Conservation (phyloP, 1,140 invertebrate genomes). For the Semibalanus balanoides region DNA sequence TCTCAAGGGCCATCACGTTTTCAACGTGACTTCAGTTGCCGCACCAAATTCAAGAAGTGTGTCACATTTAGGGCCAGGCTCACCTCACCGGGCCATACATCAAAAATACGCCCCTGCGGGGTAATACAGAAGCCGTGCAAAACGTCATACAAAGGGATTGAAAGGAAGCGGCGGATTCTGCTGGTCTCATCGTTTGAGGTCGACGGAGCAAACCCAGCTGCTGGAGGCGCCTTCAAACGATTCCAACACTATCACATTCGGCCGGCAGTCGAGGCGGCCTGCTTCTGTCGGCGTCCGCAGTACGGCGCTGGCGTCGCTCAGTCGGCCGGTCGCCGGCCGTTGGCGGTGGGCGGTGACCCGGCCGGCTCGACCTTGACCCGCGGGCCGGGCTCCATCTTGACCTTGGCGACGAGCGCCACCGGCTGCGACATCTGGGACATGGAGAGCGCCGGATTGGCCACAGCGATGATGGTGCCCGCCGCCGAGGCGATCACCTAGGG, state of each 20-base stretch:
- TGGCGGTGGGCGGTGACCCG: neutral
- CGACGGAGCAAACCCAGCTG: too few relatives aligned
- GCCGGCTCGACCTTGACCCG: neutral
- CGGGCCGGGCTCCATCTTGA: neutral
- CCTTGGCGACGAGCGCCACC: neutral
- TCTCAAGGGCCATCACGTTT: neutral
- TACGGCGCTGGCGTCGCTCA: neutral
- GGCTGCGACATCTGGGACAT: constrained; percentile 27
- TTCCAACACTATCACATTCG: neutral
- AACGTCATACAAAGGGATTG: neutral
- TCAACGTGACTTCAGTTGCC: neutral
- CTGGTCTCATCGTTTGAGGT: too few relatives aligned
- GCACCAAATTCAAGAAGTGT: neutral
- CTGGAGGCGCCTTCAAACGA: neutral
- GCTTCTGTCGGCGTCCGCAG: too few relatives aligned
- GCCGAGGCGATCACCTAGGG: constrained; percentile 63
- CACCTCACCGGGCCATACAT: neutral
- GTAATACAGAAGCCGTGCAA: neutral
- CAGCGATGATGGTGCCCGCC: constrained; percentile 71
- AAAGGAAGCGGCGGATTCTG: neutral
- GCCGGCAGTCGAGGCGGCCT: too few relatives aligned
- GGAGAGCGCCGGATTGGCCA: constrained; percentile 63
- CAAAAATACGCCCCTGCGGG: neutral
- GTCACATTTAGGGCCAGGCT: neutral
- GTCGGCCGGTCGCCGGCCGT: neutral